Evolutionary conservation across 2,888 invertebrate genomes (phyloP).

Genomic region (Hermaeophaga mercurialis): DNA sequence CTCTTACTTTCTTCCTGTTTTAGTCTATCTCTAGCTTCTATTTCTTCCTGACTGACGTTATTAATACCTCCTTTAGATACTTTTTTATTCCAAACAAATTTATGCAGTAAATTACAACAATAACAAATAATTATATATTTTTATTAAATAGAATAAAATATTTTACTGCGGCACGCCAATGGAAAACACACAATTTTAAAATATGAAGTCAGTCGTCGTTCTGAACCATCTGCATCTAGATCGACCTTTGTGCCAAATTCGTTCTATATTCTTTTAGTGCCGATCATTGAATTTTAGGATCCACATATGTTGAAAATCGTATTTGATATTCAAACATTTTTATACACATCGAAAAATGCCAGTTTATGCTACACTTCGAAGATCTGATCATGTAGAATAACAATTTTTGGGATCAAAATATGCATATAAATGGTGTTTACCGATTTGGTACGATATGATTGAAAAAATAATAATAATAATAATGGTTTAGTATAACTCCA

Average conservation of each 20-base stretch:
- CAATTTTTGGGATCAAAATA: slow-evolving; percentile 6
- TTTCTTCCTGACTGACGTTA: slow-evolving; percentile 75
- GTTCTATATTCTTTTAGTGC: slow-evolving; percentile 37
- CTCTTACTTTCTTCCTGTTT: slow-evolving; percentile 91
- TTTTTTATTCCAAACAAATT: slow-evolving; percentile 98
- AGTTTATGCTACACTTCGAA: slow-evolving; percentile 19
- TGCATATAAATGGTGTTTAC: slow-evolving; percentile 11
- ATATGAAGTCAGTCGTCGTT: slow-evolving; percentile 10
- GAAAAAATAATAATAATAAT: no score
- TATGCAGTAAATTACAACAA: slow-evolving; percentile 88
- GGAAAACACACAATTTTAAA: slow-evolving; percentile 11
- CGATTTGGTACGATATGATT: no score
- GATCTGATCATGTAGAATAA: slow-evolving; percentile 18
- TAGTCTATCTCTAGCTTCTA: slow-evolving; percentile 80
- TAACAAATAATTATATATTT: no score
- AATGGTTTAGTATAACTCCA: no score
- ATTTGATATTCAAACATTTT: slow-evolving; percentile 35
- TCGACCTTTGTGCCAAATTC: slow-evolving; percentile 28
- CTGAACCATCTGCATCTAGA: slow-evolving; percentile 13
- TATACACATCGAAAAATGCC: slow-evolving; percentile 27
- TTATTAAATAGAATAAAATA: no score
- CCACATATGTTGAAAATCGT: slow-evolving; percentile 32
- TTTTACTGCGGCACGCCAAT: no score
- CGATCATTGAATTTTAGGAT: slow-evolving; percentile 36
- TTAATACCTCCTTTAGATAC: slow-evolving; percentile 90